phyloP scores from a whole-genome alignment of 2,888 invertebrate species.

The Melanotus villosus region DNA sequence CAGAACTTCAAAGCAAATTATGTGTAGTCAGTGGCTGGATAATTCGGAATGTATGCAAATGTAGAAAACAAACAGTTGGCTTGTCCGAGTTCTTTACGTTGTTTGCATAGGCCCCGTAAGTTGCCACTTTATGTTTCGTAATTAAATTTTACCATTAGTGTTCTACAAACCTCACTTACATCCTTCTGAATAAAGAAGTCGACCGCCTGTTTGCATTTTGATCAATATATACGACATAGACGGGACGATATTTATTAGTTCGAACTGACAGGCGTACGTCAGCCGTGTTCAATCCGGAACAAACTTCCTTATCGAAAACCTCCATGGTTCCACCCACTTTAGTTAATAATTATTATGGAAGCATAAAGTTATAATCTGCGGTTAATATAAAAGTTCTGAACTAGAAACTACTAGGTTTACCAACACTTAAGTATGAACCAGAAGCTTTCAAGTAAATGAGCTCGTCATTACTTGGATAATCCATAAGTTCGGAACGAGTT shows the following conservation, averaged over 20 bases:
- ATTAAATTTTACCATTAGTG: conserved; percentile 15
- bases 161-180: background rate
- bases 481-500: background rate
- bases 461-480: background rate
- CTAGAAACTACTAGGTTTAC: background rate
- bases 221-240: background rate
- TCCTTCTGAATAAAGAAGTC: background rate
- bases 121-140: conserved; percentile 22
- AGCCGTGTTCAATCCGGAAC: background rate
- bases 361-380: background rate
- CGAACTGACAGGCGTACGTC: background rate
- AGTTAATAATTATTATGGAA: background rate
- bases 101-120: conserved; percentile 16
- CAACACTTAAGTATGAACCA: background rate
- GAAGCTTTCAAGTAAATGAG: background rate
- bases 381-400: conserved; percentile 5
- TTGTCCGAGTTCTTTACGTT: conserved; percentile 15
- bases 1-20: conserved; percentile 34
- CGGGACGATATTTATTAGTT: background rate
- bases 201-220: background rate
- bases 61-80: conserved; percentile 27
- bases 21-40: conserved; percentile 22
- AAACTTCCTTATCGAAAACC: background rate
- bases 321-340: background rate
- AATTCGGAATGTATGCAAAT: conserved; percentile 36